Evolutionary conservation across 2,113 vertebrate genomes (phyloP).

Genomic region (Tyrannus savana): DNA sequence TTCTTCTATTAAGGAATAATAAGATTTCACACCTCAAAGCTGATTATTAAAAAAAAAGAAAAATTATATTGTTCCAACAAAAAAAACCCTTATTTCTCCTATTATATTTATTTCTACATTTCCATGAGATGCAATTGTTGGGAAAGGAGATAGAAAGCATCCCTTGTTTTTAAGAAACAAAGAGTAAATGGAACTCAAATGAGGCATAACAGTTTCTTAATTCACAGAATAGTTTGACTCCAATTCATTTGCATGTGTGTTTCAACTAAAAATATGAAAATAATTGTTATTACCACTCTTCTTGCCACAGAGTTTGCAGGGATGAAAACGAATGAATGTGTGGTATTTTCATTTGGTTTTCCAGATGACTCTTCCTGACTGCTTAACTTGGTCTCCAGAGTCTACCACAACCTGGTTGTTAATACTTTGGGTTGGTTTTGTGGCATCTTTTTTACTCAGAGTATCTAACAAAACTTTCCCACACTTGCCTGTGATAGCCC

Average conservation of each 20-base stretch:
- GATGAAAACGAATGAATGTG: not conserved
- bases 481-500: not conserved
- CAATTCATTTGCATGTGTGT: not conserved
- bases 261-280: not conserved
- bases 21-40: not conserved
- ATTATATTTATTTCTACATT: not conserved
- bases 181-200: not conserved
- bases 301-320: not conserved
- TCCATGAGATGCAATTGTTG: not conserved
- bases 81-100: not conserved
- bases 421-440: not conserved
- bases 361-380: not conserved
- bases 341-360: not conserved
- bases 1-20: not conserved
- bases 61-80: not conserved
- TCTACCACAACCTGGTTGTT: not conserved
- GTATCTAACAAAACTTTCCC: not conserved
- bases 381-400: not conserved
- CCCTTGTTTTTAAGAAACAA: not conserved
- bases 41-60: not conserved
- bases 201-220: not conserved
- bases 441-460: not conserved
- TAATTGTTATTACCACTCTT: not conserved
- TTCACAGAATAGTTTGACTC: not conserved
- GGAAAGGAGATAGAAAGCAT: not conserved